Conservation (phyloP, 2,113 vertebrate species). For the Xenus cinereus region DNA sequence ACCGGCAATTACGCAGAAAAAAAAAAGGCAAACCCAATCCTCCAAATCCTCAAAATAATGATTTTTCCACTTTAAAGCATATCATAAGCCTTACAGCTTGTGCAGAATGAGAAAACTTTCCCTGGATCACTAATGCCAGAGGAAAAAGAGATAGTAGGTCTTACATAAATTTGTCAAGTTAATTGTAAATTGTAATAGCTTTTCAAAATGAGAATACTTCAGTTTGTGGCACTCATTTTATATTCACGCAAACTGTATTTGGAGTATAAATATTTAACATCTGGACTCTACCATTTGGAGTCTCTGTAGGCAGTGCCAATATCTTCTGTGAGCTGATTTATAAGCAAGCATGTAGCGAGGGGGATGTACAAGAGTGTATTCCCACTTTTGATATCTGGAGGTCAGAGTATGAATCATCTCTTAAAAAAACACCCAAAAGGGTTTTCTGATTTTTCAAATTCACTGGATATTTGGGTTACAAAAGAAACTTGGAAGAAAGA, state of each 20-base stretch:
- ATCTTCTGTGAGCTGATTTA: neutral
- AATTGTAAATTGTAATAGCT: constrained; percentile 4
- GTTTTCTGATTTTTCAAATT: neutral
- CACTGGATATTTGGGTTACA: neutral
- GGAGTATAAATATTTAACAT: constrained; percentile 28
- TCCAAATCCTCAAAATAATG: neutral
- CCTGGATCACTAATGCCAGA: neutral
- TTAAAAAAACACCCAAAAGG: neutral
- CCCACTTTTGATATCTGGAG: neutral
- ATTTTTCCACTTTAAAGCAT: neutral
- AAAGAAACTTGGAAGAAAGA: neutral
- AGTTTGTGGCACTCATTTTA: neutral
- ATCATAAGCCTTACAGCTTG: neutral
- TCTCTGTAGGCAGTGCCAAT: neutral
- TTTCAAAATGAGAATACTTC: neutral
- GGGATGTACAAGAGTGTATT: neutral
- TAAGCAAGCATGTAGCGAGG: neutral
- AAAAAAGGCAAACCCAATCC: neutral
- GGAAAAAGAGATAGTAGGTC: neutral
- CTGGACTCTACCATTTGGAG: neutral
- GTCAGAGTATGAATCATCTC: neutral
- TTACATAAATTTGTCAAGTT: neutral
- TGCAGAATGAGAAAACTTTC: neutral
- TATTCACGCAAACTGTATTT: neutral
- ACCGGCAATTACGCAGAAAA: neutral